Percentiles rank a stretch among this genome's conserved stretches.
Evolutionary conservation across 2,888 invertebrate species (phyloP).

Genomic region (Atethmia centrago): DNA sequence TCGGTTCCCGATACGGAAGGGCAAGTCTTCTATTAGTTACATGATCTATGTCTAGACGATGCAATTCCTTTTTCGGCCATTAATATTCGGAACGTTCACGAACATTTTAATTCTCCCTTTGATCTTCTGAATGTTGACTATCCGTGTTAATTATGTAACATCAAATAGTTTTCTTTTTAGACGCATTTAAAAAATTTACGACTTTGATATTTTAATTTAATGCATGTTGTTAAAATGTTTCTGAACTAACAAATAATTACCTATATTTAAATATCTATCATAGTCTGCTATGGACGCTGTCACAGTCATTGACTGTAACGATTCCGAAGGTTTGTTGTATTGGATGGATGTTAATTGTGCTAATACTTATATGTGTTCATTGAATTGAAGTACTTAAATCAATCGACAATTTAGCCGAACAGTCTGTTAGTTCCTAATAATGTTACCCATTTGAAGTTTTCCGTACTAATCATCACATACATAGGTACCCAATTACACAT

Average conservation of each 20-base stretch:
- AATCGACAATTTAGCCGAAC: not conserved
- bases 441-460: not conserved
- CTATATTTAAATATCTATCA: not conserved
- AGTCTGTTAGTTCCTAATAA: too few relatives aligned
- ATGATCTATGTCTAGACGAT: slow-evolving; percentile 69
- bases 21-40: slow-evolving; percentile 78
- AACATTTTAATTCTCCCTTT: slow-evolving; percentile 60
- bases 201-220: slow-evolving; percentile 34
- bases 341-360: not conserved
- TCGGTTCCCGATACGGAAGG: slow-evolving; percentile 85
- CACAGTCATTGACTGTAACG: not conserved
- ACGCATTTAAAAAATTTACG: slow-evolving; percentile 38
- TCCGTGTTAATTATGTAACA: slow-evolving; percentile 55
- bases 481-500: not conserved
- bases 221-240: slow-evolving; percentile 38
- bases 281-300: not conserved
- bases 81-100: slow-evolving; percentile 51
- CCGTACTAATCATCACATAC: not conserved
- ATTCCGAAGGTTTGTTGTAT: too few relatives aligned
- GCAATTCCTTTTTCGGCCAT: slow-evolving; percentile 56
- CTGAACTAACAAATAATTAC: slow-evolving; percentile 14
- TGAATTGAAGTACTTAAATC: not conserved
- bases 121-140: slow-evolving; percentile 50
- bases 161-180: slow-evolving; percentile 55
- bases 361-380: not conserved